Evolutionary conservation across 2,888 invertebrate species (phyloP).

Genomic region (Tetranychus truncatus): DNA sequence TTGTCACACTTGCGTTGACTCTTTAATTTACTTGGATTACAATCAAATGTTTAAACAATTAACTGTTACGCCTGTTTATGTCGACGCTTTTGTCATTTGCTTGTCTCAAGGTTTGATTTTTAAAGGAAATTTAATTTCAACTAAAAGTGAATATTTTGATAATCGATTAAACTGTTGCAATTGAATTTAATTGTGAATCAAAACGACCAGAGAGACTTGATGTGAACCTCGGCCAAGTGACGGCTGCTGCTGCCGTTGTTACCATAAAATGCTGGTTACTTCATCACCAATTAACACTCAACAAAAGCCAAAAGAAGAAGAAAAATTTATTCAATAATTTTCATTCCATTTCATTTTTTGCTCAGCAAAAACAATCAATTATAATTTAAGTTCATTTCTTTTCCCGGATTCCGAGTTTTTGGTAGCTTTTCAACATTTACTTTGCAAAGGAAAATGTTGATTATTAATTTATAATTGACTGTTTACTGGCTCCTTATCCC

Average conservation of each 20-base stretch:
- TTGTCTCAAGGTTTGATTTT: not conserved
- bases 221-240: not conserved
- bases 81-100: too few species aligned
- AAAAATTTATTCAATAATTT: not conserved
- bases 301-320: not conserved
- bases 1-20: not conserved
- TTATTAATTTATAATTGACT: not conserved
- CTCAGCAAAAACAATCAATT: not conserved
- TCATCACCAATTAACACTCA: not conserved
- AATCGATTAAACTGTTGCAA: not conserved
- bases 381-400: not conserved
- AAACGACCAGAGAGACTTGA: not conserved
- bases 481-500: not conserved
- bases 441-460: too few species aligned
- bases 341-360: too few species aligned
- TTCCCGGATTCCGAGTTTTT: not conserved
- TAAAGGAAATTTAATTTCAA: not conserved
- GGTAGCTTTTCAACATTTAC: too few species aligned
- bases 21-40: not conserved
- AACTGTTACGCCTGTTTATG: not conserved
- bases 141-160: not conserved
- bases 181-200: not conserved
- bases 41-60: not conserved
- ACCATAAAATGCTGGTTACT: not conserved
- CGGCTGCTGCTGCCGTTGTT: not conserved